Evolutionary conservation across 2,113 vertebrate species (phyloP).

Genomic region (Aegotheles bennettii): DNA sequence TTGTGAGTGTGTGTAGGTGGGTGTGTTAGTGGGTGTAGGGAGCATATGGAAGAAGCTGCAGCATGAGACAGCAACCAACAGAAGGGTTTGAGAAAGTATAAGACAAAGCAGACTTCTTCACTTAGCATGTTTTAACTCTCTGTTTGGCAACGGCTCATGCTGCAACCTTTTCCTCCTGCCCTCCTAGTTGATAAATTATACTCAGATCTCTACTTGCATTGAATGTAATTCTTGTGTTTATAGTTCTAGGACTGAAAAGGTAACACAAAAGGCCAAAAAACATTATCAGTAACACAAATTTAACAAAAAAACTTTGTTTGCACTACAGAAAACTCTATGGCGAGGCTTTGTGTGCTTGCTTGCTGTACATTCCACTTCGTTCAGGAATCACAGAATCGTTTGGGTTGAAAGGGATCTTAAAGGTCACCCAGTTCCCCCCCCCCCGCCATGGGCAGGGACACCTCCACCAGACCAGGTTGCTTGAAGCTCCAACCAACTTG

Average conservation of each 20-base stretch:
- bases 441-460: too few relatives aligned
- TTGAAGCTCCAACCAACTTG: too few relatives aligned
- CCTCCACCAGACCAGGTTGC: too few relatives aligned
- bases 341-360: fast-evolving
- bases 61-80: slow-evolving; percentile 17
- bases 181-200: neutral
- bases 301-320: neutral
- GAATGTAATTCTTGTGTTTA: neutral
- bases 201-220: neutral
- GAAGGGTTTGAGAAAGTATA: neutral
- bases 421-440: too few relatives aligned
- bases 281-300: neutral
- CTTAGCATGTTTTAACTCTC: neutral
- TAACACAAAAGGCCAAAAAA: neutral
- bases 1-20: slow-evolving; percentile 46
- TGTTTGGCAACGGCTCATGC: neutral
- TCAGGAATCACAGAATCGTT: neutral
- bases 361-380: fast-evolving
- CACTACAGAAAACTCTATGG: neutral
- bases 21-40: slow-evolving; percentile 25
- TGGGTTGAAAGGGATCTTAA: too few relatives aligned
- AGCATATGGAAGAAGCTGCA: slow-evolving; percentile 42
- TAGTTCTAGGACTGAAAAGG: neutral
- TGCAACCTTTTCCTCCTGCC: neutral
- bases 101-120: neutral